Evolutionary conservation across 2,797 vertebrate genomes (phyloP).

Genomic region (Podarcis lilfordi): DNA sequence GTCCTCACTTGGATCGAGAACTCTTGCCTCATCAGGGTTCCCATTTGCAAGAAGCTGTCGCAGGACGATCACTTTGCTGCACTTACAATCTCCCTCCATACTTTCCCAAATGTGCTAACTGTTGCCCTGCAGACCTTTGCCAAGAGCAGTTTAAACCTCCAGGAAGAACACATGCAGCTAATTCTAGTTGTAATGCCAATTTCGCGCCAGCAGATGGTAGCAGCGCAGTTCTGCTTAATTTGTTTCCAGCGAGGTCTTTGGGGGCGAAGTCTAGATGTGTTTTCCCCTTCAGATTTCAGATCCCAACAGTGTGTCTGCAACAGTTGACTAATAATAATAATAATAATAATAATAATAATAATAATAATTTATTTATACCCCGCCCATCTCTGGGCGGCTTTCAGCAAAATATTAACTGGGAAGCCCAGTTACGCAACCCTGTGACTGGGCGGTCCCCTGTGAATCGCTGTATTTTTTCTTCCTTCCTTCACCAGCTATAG

Average conservation of each 20-base stretch:
- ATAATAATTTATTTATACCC: too few relatives aligned
- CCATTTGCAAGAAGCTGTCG: too few relatives aligned
- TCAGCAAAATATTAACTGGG: conserved; percentile 5
- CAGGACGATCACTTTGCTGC: too few relatives aligned
- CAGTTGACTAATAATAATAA: neutral
- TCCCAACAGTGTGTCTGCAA: conserved; percentile 33
- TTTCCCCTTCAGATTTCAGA: neutral
- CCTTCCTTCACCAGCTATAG: conserved; percentile 43
- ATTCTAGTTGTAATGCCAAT: neutral
- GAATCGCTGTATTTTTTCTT: conserved; percentile 39
- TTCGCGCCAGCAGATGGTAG: conserved; percentile 39
- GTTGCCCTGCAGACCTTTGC: too few relatives aligned
- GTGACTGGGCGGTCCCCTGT: conserved; percentile 29
- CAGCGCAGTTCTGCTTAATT: neutral
- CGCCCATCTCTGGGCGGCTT: too few relatives aligned
- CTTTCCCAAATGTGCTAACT: too few relatives aligned
- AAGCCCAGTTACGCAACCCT: conserved; percentile 54
- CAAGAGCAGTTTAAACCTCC: too few relatives aligned
- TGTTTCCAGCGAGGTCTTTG: neutral
- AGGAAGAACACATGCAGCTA: too few relatives aligned
- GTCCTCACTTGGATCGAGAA: too few relatives aligned
- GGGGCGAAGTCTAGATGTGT: neutral
- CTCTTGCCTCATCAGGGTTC: too few relatives aligned
- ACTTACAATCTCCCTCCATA: too few relatives aligned
- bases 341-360: too few relatives aligned